Conservation (phyloP, 2,888 invertebrate genomes). For the Nyleta sp. region DNA sequence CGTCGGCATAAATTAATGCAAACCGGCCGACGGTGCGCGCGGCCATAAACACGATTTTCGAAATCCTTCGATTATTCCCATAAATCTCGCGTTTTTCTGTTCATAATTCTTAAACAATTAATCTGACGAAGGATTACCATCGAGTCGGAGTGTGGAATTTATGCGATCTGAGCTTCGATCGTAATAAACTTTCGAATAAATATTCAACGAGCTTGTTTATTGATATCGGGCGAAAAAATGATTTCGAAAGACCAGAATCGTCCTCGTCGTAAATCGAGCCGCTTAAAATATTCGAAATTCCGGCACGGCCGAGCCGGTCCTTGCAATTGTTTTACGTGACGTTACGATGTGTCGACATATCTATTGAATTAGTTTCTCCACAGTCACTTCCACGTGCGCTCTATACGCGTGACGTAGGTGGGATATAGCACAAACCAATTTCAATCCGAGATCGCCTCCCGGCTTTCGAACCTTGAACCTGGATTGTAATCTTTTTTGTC, state of each 20-base stretch:
- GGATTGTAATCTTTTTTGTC: conserved; percentile 28
- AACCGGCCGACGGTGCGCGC: too few relatives aligned
- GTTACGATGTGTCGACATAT: conserved; percentile 22
- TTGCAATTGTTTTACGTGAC: conserved; percentile 38
- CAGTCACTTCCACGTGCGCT: conserved; percentile 8
- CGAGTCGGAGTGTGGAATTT: too few relatives aligned
- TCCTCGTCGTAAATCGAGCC: not conserved
- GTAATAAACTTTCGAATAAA: too few relatives aligned
- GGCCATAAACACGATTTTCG: too few relatives aligned
- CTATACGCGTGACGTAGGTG: not conserved
- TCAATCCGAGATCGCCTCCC: conserved; percentile 7
- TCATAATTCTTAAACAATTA: not conserved
- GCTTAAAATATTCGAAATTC: conserved; percentile 21
- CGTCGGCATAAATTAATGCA: too few relatives aligned
- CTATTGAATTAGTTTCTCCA: conserved; percentile 27
- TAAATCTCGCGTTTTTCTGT: not conserved
- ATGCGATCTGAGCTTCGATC: too few relatives aligned
- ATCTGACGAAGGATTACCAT: too few relatives aligned
- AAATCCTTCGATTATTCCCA: too few relatives aligned
- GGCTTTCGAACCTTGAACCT: conserved; percentile 35
- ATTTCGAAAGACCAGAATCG: conserved; percentile 17
- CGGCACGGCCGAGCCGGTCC: conserved; percentile 10
- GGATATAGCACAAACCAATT: not conserved
- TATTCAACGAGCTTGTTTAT: too few relatives aligned
- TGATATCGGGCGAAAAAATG: not conserved